Percentiles rank a stretch among this genome's conserved stretches.
phyloP scores from a whole-genome alignment of 2,888 invertebrate species.

The Cephus pygmeus region DNA sequence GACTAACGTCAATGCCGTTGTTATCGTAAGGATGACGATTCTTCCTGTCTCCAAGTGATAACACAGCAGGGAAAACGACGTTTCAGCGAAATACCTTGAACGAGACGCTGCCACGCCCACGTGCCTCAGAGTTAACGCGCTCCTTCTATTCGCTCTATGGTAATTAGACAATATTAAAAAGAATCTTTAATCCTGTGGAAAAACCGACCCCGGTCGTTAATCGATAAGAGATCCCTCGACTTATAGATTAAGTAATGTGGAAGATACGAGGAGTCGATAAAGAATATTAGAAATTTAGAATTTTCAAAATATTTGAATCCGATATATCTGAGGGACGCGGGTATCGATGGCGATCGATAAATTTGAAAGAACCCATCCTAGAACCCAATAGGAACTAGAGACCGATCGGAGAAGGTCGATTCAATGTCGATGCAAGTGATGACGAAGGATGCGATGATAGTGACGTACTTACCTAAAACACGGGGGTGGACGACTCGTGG shows the following conservation, averaged over 20 bases:
- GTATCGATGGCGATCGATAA: too few species aligned
- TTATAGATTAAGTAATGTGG: neutral
- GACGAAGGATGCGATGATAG: conserved; percentile 5
- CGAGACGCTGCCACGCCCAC: neutral
- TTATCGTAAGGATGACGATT: neutral
- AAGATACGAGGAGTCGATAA: too few species aligned
- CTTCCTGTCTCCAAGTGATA: neutral
- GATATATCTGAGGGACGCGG: neutral
- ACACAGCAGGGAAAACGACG: neutral
- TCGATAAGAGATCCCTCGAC: too few species aligned
- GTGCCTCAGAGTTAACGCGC: neutral
- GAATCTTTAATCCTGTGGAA: too few species aligned
- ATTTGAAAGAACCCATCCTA: too few species aligned
- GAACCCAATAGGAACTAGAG: too few species aligned
- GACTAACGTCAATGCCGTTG: neutral
- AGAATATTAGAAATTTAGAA: too few species aligned
- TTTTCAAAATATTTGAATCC: neutral
- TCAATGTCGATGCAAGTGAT: neutral
- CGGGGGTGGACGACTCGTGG: conserved; percentile 44
- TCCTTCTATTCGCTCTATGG: neutral
- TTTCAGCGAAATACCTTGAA: neutral
- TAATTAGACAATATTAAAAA: neutral
- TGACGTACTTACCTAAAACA: conserved; percentile 56
- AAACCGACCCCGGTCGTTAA: too few species aligned
- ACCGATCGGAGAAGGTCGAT: too few species aligned